phyloP scores from a whole-genome alignment of 2,888 invertebrate species.

The Oxystoma pomonae region DNA sequence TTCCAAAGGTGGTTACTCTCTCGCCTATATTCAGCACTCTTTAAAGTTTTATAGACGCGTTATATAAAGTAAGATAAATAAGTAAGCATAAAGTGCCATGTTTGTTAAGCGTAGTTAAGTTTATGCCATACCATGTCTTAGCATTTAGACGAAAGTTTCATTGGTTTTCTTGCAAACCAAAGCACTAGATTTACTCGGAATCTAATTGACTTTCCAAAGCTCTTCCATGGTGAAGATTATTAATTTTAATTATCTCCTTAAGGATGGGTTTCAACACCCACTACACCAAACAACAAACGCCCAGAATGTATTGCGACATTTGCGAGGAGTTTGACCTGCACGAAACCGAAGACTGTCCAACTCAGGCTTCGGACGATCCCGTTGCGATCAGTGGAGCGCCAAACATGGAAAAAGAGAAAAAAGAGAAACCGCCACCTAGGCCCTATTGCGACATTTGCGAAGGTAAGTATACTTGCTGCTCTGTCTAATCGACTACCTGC shows the following conservation, averaged over 20 bases:
- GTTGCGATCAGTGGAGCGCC: no score
- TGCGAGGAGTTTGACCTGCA: conserved; percentile 96
- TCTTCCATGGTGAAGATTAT: no score
- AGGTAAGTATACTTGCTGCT: conserved; percentile 59
- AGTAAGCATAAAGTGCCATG: no score
- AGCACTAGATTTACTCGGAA: conserved; percentile 4
- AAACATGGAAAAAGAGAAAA: conserved; percentile 26
- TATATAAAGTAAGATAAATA: no score
- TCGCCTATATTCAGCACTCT: no score
- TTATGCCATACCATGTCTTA: no score
- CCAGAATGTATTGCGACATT: conserved; percentile 93
- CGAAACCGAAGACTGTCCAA: conserved; percentile 96
- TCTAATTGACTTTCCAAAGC: neutral
- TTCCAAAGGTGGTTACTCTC: no score
- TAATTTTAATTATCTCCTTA: conserved; percentile 4
- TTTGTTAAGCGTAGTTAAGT: no score
- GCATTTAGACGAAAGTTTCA: no score
- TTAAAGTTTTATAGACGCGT: no score
- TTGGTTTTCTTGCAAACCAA: no score
- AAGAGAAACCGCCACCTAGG: conserved; percentile 52
- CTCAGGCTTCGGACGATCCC: conserved; percentile 62
- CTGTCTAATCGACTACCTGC: no score
- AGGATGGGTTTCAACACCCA: conserved; percentile 35
- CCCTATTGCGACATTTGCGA: conserved; percentile 94
- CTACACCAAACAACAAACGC: conserved; percentile 49